Evolutionary conservation across 2,113 vertebrate species (phyloP), one percentile per base, ranked within the genome.

Genomic region (Dromaius novaehollandiae): DNA sequence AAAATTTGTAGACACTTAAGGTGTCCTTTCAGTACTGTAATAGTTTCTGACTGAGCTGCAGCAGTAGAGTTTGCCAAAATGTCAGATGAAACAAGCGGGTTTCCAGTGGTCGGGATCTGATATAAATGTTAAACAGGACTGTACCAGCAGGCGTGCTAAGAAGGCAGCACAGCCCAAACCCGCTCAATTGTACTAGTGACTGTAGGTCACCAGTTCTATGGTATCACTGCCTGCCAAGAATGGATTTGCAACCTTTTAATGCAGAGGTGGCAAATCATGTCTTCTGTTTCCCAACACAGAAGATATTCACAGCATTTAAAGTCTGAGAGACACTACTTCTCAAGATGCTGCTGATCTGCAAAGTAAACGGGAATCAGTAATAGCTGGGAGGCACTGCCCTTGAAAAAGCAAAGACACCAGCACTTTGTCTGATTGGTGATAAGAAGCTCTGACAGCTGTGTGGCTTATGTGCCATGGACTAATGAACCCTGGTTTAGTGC

Each of bases 111-210:
- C 64, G 75, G 66, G 93, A 95, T 96, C 68, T 79, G 89, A 93
- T 92, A 89, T 92, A 95, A 96, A 95, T 93, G 83, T 95, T 97
- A 93, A 97, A 92, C 36, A 91, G 65, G 9, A 61, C 42, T 48
- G 19, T 48, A 53, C 36, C 36, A 19, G 34, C 36, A 51, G 42
- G 69, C 69, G 81, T 78, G 46, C 38, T 50, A 70, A 88, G 46
- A 73, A 63, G 71, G 58, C 80, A 66, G 46, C 34, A 32, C 25
- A 30, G 55, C 32, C 53, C 64, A 74, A 86, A 73, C 86, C 75
- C 44, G 70, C 28, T 46, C 58, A 42, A 50, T 68, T 38, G 80
- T 38, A 51, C 30, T 68, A 30, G 46, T 76, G 24, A 60, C 55
- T 56, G 32, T 17, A 32, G 28, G 55, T 30, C 11, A 18, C 56